These are phyloP conservation scores for Zonotrichia leucophrys DNA, from an alignment of 2,113 vertebrate genomes.

Conservation along the genomic window DNA sequence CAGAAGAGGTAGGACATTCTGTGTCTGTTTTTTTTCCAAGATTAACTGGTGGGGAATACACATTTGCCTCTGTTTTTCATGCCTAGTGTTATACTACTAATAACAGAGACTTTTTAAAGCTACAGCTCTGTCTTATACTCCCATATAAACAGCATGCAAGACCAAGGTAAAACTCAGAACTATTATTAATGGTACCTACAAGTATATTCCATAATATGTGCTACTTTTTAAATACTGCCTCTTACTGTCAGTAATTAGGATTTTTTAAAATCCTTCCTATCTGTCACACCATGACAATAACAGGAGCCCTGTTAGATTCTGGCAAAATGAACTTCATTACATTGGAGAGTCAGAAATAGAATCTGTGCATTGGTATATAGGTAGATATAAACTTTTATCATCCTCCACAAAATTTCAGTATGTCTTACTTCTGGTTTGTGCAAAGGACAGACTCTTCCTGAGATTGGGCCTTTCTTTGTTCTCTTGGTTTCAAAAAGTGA, in stretches of 20 bases:
- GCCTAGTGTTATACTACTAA: background rate
- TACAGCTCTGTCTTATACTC: background rate
- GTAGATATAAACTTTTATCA: background rate
- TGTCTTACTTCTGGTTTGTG: background rate
- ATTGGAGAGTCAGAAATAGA: background rate
- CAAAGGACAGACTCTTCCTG: background rate
- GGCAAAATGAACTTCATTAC: background rate
- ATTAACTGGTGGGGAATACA: background rate
- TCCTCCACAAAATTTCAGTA: background rate
- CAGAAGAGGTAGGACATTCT: conserved; percentile 72
- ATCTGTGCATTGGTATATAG: background rate
- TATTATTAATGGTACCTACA: background rate
- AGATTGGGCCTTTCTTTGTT: background rate
- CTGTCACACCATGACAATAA: background rate
- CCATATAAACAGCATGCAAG: background rate
- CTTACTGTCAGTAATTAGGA: background rate
- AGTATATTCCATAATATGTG: background rate
- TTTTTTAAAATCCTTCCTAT: background rate
- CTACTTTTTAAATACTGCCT: background rate
- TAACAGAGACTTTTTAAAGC: background rate
- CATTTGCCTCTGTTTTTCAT: conserved; percentile 10
- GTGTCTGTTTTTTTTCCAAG: conserved; percentile 51
- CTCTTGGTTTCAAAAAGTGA: background rate
- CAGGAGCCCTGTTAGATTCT: background rate
- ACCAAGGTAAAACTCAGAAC: background rate